Evolutionary conservation across 2,888 invertebrate species (phyloP).

Genomic region (Prosapia bicincta): DNA sequence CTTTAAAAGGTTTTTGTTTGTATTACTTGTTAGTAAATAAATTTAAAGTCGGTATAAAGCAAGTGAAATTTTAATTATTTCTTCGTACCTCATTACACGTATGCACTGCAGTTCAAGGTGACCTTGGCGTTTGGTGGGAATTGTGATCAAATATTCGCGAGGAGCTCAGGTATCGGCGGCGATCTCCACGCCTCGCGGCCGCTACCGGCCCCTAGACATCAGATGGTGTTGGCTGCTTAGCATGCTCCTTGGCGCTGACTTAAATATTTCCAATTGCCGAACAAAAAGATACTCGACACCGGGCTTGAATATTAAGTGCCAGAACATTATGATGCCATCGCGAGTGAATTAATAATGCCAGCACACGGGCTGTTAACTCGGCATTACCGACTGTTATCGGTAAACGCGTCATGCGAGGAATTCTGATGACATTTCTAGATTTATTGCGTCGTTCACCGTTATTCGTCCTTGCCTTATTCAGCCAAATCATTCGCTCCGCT

Average conservation of each 20-base stretch:
- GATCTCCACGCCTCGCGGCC: neutral
- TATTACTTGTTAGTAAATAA: no score
- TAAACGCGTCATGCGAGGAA: neutral
- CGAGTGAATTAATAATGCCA: neutral
- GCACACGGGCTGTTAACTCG: neutral
- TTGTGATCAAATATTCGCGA: neutral
- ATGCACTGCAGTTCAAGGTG: neutral
- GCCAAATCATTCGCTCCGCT: no score
- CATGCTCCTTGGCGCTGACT: neutral
- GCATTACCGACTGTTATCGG: neutral
- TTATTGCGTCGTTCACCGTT: neutral
- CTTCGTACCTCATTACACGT: no score
- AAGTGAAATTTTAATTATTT: no score
- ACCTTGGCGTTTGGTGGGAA: neutral
- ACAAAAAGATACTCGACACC: neutral
- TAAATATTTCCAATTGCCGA: constrained; percentile 2
- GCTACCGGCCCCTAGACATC: neutral
- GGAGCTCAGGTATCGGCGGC: neutral
- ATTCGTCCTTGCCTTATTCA: no score
- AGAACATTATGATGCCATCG: neutral
- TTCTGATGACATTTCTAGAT: neutral
- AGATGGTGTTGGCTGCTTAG: neutral
- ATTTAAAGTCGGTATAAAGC: no score
- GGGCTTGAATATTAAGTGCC: neutral
- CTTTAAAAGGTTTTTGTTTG: no score